phyloP scores from a whole-genome alignment of 2,797 vertebrate species.

The Tadarida brasiliensis region DNA sequence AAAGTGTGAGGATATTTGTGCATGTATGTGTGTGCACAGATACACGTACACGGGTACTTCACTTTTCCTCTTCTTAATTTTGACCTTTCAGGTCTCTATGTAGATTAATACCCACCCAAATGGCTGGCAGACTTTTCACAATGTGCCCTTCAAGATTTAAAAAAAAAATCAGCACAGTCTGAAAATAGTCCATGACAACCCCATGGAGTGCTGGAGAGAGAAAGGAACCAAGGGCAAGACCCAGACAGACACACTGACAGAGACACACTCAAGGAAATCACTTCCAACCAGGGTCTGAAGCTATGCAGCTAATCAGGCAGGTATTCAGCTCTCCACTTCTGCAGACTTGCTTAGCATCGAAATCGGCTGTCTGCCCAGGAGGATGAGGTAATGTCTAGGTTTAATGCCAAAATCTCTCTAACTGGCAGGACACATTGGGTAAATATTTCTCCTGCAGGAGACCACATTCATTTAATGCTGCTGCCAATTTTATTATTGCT shows the following conservation, averaged over 20 bases:
- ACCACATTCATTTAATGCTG: constrained; percentile 86
- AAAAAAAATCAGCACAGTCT: constrained; percentile 64
- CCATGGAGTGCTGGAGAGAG: constrained; percentile 75
- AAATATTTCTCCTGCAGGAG: constrained; percentile 89
- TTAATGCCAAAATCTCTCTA: constrained; percentile 96
- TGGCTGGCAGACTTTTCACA: constrained; percentile 83
- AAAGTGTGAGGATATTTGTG: background rate
- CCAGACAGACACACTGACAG: constrained; percentile 54
- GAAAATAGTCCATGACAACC: constrained; percentile 82
- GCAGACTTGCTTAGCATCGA: constrained; percentile 97
- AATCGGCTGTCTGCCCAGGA: constrained; percentile 98
- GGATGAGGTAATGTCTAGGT: constrained; percentile 99
- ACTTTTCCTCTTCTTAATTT: constrained; percentile 72
- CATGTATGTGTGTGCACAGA: too few species aligned
- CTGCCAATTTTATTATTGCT: constrained; percentile 86
- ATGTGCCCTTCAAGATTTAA: constrained; percentile 84
- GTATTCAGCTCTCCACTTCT: constrained; percentile 95
- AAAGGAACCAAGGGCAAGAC: background rate
- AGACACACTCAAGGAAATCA: constrained; percentile 86
- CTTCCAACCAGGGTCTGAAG: constrained; percentile 86
- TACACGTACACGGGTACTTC: background rate
- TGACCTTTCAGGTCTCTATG: constrained; percentile 85
- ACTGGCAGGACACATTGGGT: constrained; percentile 92
- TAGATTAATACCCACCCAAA: constrained; percentile 82
- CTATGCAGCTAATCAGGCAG: constrained; percentile 93